Evolutionary conservation across 1,140 invertebrate species (phyloP).

Genomic region (Sitodiplosis mosellana): DNA sequence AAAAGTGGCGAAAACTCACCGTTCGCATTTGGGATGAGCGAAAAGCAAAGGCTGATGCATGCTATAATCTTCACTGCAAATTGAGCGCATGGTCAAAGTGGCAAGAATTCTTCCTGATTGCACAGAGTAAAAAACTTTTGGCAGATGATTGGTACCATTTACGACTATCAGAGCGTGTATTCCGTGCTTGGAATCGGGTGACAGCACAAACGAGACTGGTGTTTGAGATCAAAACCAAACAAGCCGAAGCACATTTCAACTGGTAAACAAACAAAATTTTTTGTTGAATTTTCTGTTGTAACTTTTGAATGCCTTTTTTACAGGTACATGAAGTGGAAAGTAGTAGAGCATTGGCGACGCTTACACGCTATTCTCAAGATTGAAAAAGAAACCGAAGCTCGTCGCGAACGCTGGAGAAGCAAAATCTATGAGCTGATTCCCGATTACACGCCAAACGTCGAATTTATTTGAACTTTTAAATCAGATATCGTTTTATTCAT

Average conservation of each 20-base stretch:
- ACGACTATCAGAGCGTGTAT: constrained; percentile 29
- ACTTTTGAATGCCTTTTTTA: not conserved
- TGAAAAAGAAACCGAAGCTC: constrained; percentile 39
- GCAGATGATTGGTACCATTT: constrained; percentile 41
- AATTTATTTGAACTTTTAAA: constrained; percentile 11
- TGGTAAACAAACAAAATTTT: constrained; percentile 19
- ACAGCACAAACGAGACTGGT: constrained; percentile 24
- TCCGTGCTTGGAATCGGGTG: constrained; percentile 29
- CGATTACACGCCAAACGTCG: constrained; percentile 32
- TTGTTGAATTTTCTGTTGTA: constrained; percentile 1
- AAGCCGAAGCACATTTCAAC: constrained; percentile 32
- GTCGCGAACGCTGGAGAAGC: constrained; percentile 40
- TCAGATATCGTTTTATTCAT: no score
- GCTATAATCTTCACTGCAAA: constrained; percentile 26
- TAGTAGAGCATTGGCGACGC: constrained; percentile 37
- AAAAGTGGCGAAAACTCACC: constrained; percentile 30
- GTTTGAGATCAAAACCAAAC: constrained; percentile 27
- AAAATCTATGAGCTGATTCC: constrained; percentile 45
- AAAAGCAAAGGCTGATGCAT: constrained; percentile 27
- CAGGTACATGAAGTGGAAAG: constrained; percentile 37
- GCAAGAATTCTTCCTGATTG: constrained; percentile 24
- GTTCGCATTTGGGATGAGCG: constrained; percentile 26
- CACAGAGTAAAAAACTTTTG: constrained; percentile 32
- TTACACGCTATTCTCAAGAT: constrained; percentile 36
- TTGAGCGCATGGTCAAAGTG: constrained; percentile 21